phyloP scores from a whole-genome alignment of 2,888 invertebrate genomes.

The Crossocerus cetratus region DNA sequence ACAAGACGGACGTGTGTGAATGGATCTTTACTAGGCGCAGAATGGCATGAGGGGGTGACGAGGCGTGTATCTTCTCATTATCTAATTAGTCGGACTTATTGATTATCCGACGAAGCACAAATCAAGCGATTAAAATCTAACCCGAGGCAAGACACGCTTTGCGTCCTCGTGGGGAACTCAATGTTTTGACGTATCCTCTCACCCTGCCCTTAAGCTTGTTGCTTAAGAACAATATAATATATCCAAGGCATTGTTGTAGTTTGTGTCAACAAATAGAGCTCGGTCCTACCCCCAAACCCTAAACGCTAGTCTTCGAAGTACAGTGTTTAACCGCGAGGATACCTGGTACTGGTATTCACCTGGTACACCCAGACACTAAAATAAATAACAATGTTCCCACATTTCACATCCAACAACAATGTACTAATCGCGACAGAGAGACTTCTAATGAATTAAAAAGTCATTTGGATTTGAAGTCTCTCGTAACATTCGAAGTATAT shows the following conservation, averaged over 20 bases:
- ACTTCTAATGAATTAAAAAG: too few relatives aligned
- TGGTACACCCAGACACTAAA: too few relatives aligned
- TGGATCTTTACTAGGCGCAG: neutral
- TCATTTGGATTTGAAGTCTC: too few relatives aligned
- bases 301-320: conserved; percentile 21
- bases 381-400: too few relatives aligned
- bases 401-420: too few relatives aligned
- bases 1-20: too few relatives aligned
- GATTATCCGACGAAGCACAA: conserved; percentile 26
- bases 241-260: neutral
- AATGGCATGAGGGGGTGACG: neutral
- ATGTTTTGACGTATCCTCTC: conserved; percentile 16
- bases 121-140: neutral
- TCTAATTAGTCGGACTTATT: neutral
- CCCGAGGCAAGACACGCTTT: conserved; percentile 10
- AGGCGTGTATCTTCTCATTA: neutral
- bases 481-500: too few relatives aligned
- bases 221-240: conserved; percentile 19
- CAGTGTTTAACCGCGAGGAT: too few relatives aligned
- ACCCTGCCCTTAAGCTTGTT: conserved; percentile 17
- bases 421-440: too few relatives aligned
- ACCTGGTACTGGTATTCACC: too few relatives aligned
- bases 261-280: conserved; percentile 6
- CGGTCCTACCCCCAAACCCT: too few relatives aligned
- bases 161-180: conserved; percentile 6